A percentile compares a stretch with the other conserved stretches of the same genome.
Conservation (phyloP, 2,113 vertebrate genomes). For the Tinamus guttatus region DNA sequence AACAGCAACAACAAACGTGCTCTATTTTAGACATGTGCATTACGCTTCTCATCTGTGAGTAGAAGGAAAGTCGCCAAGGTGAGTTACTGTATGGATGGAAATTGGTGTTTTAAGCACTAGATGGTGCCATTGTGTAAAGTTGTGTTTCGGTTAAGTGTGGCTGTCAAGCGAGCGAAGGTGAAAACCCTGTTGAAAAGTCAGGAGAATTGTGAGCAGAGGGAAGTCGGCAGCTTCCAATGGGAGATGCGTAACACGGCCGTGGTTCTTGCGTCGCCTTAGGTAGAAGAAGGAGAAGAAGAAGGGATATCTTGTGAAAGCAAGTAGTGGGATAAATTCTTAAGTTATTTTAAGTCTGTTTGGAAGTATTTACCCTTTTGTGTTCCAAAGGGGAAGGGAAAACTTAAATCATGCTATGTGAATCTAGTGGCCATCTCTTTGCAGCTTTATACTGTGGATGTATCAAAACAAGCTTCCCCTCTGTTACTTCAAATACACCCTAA, state of each 20-base stretch:
- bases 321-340: background rate
- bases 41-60: background rate
- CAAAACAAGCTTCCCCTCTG: conserved; percentile 68
- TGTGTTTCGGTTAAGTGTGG: background rate
- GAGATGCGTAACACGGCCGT: background rate
- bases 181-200: conserved; percentile 23
- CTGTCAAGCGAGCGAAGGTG: background rate
- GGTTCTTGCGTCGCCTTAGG: background rate
- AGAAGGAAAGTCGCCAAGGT: background rate
- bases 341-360: background rate
- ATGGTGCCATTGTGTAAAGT: conserved; percentile 81
- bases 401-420: conserved; percentile 36
- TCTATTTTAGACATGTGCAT: background rate
- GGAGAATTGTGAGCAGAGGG: background rate
- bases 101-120: conserved; percentile 66
- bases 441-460: conserved; percentile 44
- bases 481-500: conserved; percentile 72
- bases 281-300: background rate
- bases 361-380: background rate
- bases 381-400: background rate
- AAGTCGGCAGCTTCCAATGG: background rate
- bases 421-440: conserved; percentile 51
- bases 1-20: background rate
- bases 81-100: background rate
- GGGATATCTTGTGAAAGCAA: background rate